These are phyloP conservation scores for Megastigmus dorsalis DNA, from an alignment of 2,888 invertebrate genomes.

Conservation along the genomic window DNA sequence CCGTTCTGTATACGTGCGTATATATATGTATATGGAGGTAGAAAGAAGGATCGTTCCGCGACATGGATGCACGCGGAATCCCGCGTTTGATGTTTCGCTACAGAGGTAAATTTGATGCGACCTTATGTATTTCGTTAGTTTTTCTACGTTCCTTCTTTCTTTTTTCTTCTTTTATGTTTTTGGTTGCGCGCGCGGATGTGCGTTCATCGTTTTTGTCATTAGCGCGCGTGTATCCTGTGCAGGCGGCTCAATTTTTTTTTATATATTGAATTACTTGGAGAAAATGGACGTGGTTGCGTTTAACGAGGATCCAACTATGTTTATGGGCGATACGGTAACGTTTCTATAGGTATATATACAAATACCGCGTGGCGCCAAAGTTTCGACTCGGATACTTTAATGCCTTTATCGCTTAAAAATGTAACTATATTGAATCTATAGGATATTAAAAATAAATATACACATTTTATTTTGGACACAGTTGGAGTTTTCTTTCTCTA, in stretches of 20 bases:
- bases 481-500: background rate
- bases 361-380: too few species aligned
- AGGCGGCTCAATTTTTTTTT: background rate
- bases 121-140: background rate
- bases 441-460: too few species aligned
- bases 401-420: too few species aligned
- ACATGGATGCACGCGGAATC: background rate
- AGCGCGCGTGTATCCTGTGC: background rate
- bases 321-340: too few species aligned
- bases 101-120: background rate
- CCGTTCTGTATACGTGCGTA: too few species aligned
- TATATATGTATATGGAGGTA: too few species aligned
- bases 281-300: background rate
- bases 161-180: too few species aligned
- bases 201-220: background rate
- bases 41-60: background rate
- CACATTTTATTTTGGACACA: background rate
- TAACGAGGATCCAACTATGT: background rate
- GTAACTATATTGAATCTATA: too few species aligned
- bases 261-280: conserved; percentile 3
- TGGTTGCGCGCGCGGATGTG: too few species aligned
- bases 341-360: too few species aligned
- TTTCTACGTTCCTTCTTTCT: too few species aligned
- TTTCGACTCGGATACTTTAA: too few species aligned
- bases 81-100: background rate